phyloP scores from a whole-genome alignment of 1,140 invertebrate genomes.

The Hyphantria cunea region DNA sequence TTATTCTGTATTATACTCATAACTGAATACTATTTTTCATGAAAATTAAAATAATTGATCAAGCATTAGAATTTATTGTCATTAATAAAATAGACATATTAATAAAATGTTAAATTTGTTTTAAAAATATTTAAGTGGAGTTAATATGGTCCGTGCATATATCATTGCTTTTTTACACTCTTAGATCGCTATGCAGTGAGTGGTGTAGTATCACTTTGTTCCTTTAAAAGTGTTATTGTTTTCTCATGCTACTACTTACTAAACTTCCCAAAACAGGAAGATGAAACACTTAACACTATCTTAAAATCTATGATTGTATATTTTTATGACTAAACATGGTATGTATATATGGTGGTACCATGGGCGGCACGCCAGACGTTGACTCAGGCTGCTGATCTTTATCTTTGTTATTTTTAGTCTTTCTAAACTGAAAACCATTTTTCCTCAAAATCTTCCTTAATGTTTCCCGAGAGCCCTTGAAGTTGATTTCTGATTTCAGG shows the following conservation, averaged over 20 bases:
- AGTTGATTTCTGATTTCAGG: slow-evolving; percentile 72
- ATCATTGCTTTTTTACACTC: too few species aligned
- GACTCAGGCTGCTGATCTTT: slow-evolving; percentile 63
- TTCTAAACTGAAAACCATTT: slow-evolving; percentile 74
- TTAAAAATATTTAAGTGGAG: too few species aligned
- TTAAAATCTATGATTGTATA: slow-evolving; percentile 59
- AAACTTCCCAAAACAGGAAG: neutral
- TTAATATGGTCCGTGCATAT: too few species aligned
- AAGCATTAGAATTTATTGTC: too few species aligned
- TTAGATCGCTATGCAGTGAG: too few species aligned
- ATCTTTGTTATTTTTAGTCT: slow-evolving; percentile 71
- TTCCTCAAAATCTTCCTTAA: slow-evolving; percentile 70
- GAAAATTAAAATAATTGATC: too few species aligned
- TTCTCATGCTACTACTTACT: neutral
- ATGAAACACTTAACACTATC: neutral
- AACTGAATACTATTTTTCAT: too few species aligned
- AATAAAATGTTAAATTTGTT: too few species aligned
- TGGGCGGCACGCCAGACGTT: slow-evolving; percentile 58
- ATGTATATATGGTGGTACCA: slow-evolving; percentile 71
- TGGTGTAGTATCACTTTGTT: too few species aligned
- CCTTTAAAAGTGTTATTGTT: neutral
- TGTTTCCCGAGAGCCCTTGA: slow-evolving; percentile 72
- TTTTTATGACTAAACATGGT: slow-evolving; percentile 73
- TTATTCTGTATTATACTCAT: too few species aligned
- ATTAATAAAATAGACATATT: too few species aligned